Conservation (phyloP, 2,888 invertebrate species). For the Tipula lateralis region DNA sequence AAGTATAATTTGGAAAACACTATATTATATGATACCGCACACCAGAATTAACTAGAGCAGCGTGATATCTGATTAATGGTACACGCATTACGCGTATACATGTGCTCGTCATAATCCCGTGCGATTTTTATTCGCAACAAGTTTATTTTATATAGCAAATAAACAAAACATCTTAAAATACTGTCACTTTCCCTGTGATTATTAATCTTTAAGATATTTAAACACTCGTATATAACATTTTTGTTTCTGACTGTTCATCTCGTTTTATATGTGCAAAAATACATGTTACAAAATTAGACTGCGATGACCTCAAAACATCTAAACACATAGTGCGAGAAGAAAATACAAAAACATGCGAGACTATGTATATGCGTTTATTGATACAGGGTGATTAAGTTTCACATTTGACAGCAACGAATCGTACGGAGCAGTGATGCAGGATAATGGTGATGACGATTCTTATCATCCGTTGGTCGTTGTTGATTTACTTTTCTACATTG, state of each 20-base stretch:
- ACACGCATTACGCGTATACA: background rate
- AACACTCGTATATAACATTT: background rate
- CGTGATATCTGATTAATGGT: background rate
- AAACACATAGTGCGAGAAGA: background rate
- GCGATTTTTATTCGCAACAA: background rate
- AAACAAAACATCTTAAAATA: background rate
- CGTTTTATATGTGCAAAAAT: background rate
- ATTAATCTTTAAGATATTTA: background rate
- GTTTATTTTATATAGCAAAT: background rate
- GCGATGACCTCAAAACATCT: background rate
- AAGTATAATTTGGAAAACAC: no score
- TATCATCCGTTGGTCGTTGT: no score
- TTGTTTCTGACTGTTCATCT: background rate
- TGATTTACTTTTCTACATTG: no score
- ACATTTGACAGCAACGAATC: no score
- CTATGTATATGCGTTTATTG: no score
- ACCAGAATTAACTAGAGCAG: background rate
- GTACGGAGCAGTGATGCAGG: no score
- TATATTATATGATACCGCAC: no score
- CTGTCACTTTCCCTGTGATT: background rate
- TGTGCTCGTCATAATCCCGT: background rate
- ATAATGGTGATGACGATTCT: no score
- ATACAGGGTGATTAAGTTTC: no score
- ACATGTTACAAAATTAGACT: background rate
- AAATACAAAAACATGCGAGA: background rate